Evolutionary conservation across 2,888 invertebrate genomes (phyloP).

Genomic region (Nysson spinosus): DNA sequence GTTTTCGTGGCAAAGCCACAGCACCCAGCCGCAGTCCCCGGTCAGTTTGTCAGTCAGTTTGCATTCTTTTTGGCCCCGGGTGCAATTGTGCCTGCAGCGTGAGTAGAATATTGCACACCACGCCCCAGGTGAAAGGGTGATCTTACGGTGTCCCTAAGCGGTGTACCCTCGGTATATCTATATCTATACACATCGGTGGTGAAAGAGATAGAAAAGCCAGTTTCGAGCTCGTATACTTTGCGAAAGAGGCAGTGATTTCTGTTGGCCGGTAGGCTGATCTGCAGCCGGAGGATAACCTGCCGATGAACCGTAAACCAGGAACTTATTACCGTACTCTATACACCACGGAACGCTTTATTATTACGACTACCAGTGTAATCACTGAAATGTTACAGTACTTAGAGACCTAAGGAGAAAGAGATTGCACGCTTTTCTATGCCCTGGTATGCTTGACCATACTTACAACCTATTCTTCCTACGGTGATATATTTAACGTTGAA

Average conservation of each 20-base stretch:
- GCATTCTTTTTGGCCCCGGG: constrained; percentile 46
- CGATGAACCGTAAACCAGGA: constrained; percentile 74
- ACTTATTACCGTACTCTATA: constrained; percentile 66
- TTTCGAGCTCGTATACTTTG: constrained; percentile 6
- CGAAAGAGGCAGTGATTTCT: constrained; percentile 54
- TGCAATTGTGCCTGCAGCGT: constrained; percentile 63
- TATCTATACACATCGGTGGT: too few relatives aligned
- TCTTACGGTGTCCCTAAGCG: constrained; percentile 11
- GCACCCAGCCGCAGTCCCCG: too few relatives aligned
- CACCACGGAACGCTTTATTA: constrained; percentile 52
- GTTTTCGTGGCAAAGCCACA: too few relatives aligned
- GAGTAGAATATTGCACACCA: constrained; percentile 60
- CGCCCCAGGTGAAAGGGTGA: constrained; percentile 66
- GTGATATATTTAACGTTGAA: too few relatives aligned
- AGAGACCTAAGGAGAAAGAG: background rate
- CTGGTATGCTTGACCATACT: too few relatives aligned
- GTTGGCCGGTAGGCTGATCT: constrained; percentile 57
- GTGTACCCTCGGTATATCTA: too few relatives aligned
- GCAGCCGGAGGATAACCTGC: constrained; percentile 61
- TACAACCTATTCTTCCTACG: too few relatives aligned
- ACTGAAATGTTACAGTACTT: too few relatives aligned
- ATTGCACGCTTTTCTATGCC: background rate
- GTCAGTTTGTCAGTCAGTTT: constrained; percentile 40
- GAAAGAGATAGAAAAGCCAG: background rate
- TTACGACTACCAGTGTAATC: constrained; percentile 49